Conservation (phyloP, 92 coral and sea anemone genomes). For the Bergia puertoricense region DNA sequence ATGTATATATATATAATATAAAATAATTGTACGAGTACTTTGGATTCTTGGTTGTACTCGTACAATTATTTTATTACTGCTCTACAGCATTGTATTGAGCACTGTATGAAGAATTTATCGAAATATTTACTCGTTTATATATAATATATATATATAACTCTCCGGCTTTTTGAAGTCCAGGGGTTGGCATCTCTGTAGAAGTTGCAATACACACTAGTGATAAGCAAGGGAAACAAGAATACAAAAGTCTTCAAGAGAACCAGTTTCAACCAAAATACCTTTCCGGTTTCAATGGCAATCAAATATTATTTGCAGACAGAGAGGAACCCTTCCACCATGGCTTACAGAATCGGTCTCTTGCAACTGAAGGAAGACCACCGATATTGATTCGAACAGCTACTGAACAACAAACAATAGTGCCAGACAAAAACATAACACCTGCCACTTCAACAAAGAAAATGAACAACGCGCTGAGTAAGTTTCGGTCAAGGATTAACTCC, state of each 20-base stretch:
- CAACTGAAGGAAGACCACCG: background rate
- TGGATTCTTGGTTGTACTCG: no score
- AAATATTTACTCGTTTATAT: no score
- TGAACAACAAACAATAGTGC: background rate
- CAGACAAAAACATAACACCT: background rate
- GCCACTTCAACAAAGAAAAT: constrained; percentile 6
- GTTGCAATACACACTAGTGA: background rate
- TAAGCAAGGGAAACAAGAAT: background rate
- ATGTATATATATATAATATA: no score
- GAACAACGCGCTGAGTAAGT: constrained; percentile 6
- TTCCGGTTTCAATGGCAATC: background rate
- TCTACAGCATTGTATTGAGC: no score
- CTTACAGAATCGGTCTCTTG: background rate
- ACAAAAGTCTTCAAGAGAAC: background rate
- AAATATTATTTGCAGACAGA: background rate
- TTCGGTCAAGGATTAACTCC: constrained; percentile 40
- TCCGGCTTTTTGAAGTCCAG: no score
- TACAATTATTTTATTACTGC: no score
- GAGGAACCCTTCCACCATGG: background rate
- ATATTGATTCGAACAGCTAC: background rate
- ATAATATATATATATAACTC: no score
- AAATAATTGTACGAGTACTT: no score
- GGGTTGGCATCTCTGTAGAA: background rate
- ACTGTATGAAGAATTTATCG: no score
- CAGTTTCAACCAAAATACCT: background rate